Evolutionary conservation across 2,113 vertebrate genomes (phyloP), one percentile per base, ranked within the genome.

Genomic region (Nibea coibor): DNA sequence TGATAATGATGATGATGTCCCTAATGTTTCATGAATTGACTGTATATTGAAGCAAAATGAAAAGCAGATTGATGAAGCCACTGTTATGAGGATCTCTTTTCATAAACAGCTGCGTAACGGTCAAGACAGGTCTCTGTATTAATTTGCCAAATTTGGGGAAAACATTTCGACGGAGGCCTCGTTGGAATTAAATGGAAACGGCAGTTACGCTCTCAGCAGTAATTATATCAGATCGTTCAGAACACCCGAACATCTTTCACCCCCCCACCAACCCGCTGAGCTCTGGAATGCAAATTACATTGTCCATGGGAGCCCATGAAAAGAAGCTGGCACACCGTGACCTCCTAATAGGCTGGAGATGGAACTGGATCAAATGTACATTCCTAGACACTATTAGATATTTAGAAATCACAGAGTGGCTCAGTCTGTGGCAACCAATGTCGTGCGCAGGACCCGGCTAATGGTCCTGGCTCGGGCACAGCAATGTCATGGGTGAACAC

Each of bases 251-350:
- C 31, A 62, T 88, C 72, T 88, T 79, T 87, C 84, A 77, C 20
- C 80, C 81, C 70, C 5, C 31, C 24, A 26, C 24, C 85, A 51
- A 69, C 64, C 86, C 88, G 83, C 80, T 69, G 85, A 75, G 80
- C 76, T 88, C 65, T 80, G 91, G 91, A 93, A 94, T 90, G 91
- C 87, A 89, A 92, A 93, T 90, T 82, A 90, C 86, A 91, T 91
- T 89, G 88, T 94, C 86, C 82, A 79, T 74, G 87, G 80, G 88
- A 82, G 77, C 72, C 86, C 86, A 88, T 93, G 86, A 93, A 92
- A 91, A 92, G 87, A 81, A 87, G 79, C 90, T 92, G 91, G 93
- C 89, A 89, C 81, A 71, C 74, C 58, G 24, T 93, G 88, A 93
- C 88, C 89, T 89, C 83, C 81, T 91, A 87, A 89, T 89, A 82